Evolutionary conservation across 2,888 invertebrate genomes (phyloP).

Genomic region (Buathra laborator): DNA sequence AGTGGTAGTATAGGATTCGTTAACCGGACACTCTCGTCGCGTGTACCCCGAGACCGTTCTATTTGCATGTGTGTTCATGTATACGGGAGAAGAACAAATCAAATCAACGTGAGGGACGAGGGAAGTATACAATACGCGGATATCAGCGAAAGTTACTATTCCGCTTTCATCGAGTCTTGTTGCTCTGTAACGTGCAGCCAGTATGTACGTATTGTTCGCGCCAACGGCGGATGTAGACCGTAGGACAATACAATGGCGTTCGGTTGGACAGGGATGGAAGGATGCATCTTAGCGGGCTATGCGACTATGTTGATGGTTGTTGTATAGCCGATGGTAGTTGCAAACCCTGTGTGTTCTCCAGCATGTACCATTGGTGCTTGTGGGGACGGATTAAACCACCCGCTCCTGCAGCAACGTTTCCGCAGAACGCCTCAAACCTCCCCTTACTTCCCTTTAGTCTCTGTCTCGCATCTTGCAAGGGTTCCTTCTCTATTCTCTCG

Average conservation of each 20-base stretch:
- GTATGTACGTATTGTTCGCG: conserved; percentile 50
- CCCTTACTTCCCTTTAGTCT: neutral
- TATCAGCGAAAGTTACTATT: conserved; percentile 34
- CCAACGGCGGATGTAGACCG: conserved; percentile 56
- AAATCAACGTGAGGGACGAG: conserved; percentile 31
- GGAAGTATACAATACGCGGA: conserved; percentile 16
- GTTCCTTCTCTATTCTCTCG: neutral
- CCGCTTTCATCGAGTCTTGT: conserved; percentile 49
- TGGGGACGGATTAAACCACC: conserved; percentile 47
- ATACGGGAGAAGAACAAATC: conserved; percentile 32
- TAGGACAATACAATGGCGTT: conserved; percentile 46
- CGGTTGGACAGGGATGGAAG: conserved; percentile 19
- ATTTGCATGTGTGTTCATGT: neutral
- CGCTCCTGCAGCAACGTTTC: conserved; percentile 8
- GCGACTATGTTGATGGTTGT: conserved; percentile 25
- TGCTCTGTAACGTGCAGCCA: neutral
- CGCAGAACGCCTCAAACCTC: conserved; percentile 3
- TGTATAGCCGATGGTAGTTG: conserved; percentile 24
- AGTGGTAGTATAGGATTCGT: neutral
- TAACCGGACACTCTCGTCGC: neutral
- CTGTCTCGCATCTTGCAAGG: neutral
- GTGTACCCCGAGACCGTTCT: neutral
- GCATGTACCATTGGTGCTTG: conserved; percentile 31
- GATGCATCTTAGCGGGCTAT: conserved; percentile 5
- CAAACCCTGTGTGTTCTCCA: conserved; percentile 12